A percentile compares a stretch with the other conserved stretches of the same genome.
Evolutionary conservation across 2,888 invertebrate genomes (phyloP).

Genomic region (Hedya salicella): DNA sequence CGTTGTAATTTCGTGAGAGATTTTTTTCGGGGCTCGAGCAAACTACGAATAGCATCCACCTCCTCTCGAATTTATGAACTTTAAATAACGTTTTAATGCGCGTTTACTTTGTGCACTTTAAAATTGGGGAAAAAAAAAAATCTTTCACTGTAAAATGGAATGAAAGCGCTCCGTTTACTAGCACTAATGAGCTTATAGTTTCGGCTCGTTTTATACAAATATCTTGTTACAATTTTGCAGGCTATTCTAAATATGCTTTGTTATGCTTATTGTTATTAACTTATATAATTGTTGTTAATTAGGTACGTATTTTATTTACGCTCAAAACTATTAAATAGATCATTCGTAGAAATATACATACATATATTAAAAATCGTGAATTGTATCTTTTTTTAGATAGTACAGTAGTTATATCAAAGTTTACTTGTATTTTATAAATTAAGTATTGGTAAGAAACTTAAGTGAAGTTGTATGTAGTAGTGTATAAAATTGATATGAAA

Average conservation of each 20-base stretch:
- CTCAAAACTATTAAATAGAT: too few species aligned
- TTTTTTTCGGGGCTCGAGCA: conserved; percentile 3
- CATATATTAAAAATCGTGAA: too few species aligned
- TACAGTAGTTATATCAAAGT: too few species aligned
- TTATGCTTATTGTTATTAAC: conserved; percentile 1
- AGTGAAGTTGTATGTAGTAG: too few species aligned
- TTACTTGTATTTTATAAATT: too few species aligned
- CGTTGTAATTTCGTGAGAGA: neutral
- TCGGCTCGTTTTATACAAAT: neutral
- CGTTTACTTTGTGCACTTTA: conserved; percentile 8
- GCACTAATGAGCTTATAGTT: conserved; percentile 32
- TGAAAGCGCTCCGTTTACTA: conserved; percentile 11
- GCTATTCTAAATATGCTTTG: conserved; percentile 3
- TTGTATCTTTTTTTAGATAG: too few species aligned
- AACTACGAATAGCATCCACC: conserved; percentile 5
- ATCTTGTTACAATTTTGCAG: conserved; percentile 7
- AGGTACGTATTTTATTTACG: neutral
- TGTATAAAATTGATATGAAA: too few species aligned
- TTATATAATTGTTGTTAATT: neutral
- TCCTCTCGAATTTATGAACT: conserved; percentile 16
- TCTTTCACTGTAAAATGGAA: conserved; percentile 10
- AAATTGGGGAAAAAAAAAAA: conserved; percentile 17
- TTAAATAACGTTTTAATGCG: conserved; percentile 16
- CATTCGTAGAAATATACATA: too few species aligned
- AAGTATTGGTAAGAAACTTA: too few species aligned